Percentiles rank a stretch among this genome's conserved stretches.
Evolutionary conservation across 2,797 vertebrate genomes (phyloP).

Genomic region (Gymnothorax javanicus): DNA sequence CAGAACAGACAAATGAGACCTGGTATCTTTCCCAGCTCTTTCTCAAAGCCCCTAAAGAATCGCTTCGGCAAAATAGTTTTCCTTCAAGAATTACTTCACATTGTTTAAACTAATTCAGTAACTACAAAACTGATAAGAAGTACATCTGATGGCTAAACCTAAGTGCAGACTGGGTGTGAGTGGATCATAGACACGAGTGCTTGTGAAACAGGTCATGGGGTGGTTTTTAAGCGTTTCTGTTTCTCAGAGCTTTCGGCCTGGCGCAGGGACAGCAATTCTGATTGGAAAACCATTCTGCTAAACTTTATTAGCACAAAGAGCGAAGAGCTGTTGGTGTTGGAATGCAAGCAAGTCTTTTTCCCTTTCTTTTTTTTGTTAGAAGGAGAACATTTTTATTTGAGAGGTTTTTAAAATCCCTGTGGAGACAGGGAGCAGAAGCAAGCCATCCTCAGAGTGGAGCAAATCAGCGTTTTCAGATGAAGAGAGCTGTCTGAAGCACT

Average conservation of each 20-base stretch:
- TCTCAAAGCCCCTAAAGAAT: background rate
- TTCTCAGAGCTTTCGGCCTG: background rate
- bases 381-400: constrained; percentile 17
- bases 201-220: background rate
- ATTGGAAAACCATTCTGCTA: constrained; percentile 57
- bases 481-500: constrained; percentile 8
- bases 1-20: background rate
- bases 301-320: constrained; percentile 57
- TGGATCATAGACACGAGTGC: background rate
- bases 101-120: background rate
- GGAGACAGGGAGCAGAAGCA: background rate
- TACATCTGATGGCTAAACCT: background rate
- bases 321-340: constrained; percentile 63
- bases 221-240: background rate
- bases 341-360: constrained; percentile 62
- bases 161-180: background rate
- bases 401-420: background rate
- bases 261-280: background rate
- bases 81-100: background rate
- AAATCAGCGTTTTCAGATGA: constrained; percentile 24
- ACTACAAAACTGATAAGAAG: background rate
- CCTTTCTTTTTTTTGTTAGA: constrained; percentile 39
- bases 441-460: constrained; percentile 2
- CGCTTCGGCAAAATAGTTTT: background rate
- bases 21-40: background rate